Evolutionary conservation across 1,140 invertebrate species (phyloP).

Genomic region (Heliconius melpomene): DNA sequence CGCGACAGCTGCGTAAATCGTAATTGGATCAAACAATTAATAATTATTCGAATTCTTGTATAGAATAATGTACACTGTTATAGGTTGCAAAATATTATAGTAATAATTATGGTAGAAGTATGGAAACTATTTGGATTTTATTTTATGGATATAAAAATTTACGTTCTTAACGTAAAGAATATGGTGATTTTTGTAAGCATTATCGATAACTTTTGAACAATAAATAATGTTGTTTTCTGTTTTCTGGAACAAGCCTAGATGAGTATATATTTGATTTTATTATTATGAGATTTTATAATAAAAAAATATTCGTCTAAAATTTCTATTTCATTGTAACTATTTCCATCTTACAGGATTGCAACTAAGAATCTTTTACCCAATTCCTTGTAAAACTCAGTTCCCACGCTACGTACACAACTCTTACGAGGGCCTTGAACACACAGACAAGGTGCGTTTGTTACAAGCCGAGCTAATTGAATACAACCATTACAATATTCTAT

Average conservation of each 20-base stretch:
- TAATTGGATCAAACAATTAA: slow-evolving; percentile 63
- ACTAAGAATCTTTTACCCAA: slow-evolving; percentile 20
- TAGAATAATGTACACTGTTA: slow-evolving; percentile 48
- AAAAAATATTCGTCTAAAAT: neutral
- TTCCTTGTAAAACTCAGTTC: slow-evolving; percentile 26
- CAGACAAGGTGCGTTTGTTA: slow-evolving; percentile 28
- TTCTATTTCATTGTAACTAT: neutral
- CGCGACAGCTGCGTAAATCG: slow-evolving; percentile 30
- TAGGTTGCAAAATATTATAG: slow-evolving; percentile 16
- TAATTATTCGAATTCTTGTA: slow-evolving; percentile 63
- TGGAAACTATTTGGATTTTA: neutral
- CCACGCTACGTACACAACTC: slow-evolving; percentile 25
- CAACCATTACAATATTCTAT: slow-evolving; percentile 19
- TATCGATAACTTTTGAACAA: too few relatives aligned
- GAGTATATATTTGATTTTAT: too few relatives aligned
- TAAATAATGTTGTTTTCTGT: too few relatives aligned
- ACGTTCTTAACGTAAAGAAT: too few relatives aligned
- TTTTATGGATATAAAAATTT: too few relatives aligned
- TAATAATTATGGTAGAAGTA: neutral
- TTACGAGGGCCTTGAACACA: slow-evolving; percentile 16
- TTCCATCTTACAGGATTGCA: neutral
- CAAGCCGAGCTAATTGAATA: slow-evolving; percentile 24
- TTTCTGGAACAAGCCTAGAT: too few relatives aligned
- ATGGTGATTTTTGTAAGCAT: too few relatives aligned
- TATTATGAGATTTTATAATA: neutral